phyloP scores from a whole-genome alignment of 2,888 invertebrate species.

The Acholoe squamosa region DNA sequence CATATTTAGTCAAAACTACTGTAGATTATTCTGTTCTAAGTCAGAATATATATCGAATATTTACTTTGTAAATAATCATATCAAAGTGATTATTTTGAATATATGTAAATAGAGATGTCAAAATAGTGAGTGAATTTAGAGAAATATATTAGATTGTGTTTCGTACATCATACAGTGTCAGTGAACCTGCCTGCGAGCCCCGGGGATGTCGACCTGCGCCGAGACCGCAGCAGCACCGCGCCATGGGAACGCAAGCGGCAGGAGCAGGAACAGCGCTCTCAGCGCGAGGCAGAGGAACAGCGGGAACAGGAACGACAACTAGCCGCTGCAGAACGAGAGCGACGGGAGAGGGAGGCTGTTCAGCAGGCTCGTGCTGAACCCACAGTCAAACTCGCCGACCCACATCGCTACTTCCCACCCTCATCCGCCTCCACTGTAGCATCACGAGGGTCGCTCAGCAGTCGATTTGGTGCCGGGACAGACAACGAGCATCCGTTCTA shows the following conservation, averaged over 20 bases:
- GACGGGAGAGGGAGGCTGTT: no score
- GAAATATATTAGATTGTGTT: no score
- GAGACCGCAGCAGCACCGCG: conserved; percentile 16
- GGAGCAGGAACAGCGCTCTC: not conserved
- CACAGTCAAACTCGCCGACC: not conserved
- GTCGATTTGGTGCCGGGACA: conserved; percentile 14
- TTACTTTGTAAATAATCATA: no score
- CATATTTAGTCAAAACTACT: no score
- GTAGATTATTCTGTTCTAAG: no score
- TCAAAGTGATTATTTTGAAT: no score
- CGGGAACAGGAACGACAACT: not conserved
- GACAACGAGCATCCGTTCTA: conserved; percentile 6
- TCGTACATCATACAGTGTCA: not conserved
- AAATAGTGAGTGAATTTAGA: no score
- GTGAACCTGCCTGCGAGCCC: conserved; percentile 45
- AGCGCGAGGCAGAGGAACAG: not conserved
- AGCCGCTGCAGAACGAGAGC: not conserved
- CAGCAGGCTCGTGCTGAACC: not conserved
- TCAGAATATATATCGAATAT: no score
- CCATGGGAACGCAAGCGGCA: conserved; percentile 50
- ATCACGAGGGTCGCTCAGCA: conserved; percentile 2
- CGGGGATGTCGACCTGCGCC: conserved; percentile 24
- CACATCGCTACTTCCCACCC: conserved; percentile 36
- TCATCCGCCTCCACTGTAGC: conserved; percentile 32
- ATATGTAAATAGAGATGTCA: no score